Base-by-base conservation (phyloP, 1,140 invertebrate species). In the Radopholus similis region DNA sequence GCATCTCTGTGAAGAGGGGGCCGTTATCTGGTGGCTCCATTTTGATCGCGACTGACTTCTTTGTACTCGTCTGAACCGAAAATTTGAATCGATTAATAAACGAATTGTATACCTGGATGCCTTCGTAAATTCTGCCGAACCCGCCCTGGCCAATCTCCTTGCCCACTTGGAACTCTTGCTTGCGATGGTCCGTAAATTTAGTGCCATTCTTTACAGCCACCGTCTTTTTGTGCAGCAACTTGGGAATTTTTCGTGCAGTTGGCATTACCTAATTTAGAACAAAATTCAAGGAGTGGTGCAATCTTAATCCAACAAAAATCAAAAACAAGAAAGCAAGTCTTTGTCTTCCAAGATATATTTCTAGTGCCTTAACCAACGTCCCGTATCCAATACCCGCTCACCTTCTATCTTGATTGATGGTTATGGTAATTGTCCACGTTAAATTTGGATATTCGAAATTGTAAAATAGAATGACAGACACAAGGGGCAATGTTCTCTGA, bases 111-210 rank as follows among this genome's bases (percentile, higher is more conserved):
- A 78, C 70, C 60, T 76, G 49, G 26, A 54, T 75, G 30, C 72
- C 76, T 21, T 80, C 75, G 51, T 77, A 78, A 34, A 77, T 77
- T 56, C 74, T 49, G 35, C 75, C 75, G 51, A 77, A 77, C 11
- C 75, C 75, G 34, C 75, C 75, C 13, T 75, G 68, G 1, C 77
- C 75, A 56, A 77, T 80, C 54, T 77, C 73, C 57, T 77, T 80
- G 21, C 77, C 76, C 18, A 77, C 62, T 26, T 70, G 53, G 44
- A 64, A 80, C 42, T 77, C 62, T 26, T 53, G 38, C 21, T 75
- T 76, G n/a, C 28, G 37, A 28, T 30, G 44, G 49, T 70, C 68
- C 40, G 42, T 32, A 55, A 70, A 71, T 47, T 72, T 69, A n/a
- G 55, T 58, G 23, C 66, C 66, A n/a, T 30, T 42, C 42, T 56